Conservation (phyloP, 2,888 invertebrate genomes). For the Sphaeridia pumilis region DNA sequence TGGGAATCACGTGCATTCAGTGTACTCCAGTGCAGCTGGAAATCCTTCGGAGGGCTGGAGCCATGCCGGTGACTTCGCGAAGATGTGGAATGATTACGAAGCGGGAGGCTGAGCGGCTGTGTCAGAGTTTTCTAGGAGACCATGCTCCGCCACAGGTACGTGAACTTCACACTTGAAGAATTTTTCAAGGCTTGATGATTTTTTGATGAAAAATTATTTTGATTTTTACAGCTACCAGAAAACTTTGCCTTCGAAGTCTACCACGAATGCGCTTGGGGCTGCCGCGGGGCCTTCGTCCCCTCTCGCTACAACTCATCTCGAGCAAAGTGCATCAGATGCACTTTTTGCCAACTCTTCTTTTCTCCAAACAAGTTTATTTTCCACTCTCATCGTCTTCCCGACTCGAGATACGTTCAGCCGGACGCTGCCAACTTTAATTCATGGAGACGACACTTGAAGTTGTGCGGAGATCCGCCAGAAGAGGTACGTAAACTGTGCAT, state of each 20-base stretch:
- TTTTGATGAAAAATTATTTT: no score
- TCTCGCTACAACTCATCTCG: slow-evolving; percentile 84
- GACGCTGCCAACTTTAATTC: slow-evolving; percentile 98
- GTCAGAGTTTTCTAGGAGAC: slow-evolving; percentile 90
- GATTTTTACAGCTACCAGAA: slow-evolving; percentile 63
- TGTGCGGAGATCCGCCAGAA: slow-evolving; percentile 69
- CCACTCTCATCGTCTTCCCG: slow-evolving; percentile 81
- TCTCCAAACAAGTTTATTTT: slow-evolving; percentile 99
- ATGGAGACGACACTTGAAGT: slow-evolving; percentile 89
- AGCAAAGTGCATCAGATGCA: slow-evolving; percentile 94
- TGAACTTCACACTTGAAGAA: no score
- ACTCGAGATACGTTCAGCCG: slow-evolving; percentile 84
- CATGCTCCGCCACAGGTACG: slow-evolving; percentile 60
- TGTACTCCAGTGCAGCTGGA: slow-evolving; percentile 95
- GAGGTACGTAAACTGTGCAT: slow-evolving; percentile 57
- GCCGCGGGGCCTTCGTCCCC: slow-evolving; percentile 78
- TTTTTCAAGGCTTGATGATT: no score
- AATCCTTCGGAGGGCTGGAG: slow-evolving; percentile 80
- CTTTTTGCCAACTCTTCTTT: slow-evolving; percentile 82
- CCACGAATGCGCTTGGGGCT: slow-evolving; percentile 94
- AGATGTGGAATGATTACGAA: slow-evolving; percentile 85
- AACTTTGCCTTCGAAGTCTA: slow-evolving; percentile 88
- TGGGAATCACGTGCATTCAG: slow-evolving; percentile 76
- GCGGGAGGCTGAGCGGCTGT: slow-evolving; percentile 76
- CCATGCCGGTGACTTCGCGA: slow-evolving; percentile 86